A percentile compares a stretch with the other conserved stretches of the same genome.
These are phyloP conservation scores for Triplophysa siluroides DNA, from an alignment of 2,113 vertebrate genomes.

Conservation along the genomic window DNA sequence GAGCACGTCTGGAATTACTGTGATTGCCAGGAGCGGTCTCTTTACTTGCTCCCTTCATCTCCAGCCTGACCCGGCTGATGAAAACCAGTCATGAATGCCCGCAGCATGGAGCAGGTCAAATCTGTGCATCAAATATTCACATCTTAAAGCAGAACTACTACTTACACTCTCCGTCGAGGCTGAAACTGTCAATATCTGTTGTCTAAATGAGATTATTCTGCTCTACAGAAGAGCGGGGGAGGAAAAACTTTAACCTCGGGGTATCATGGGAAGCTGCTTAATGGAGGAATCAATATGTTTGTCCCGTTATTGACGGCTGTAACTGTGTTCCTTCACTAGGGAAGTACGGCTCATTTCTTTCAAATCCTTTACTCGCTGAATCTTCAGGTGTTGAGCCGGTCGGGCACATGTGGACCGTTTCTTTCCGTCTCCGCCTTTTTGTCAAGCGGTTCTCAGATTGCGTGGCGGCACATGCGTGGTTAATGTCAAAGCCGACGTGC, in stretches of 20 bases:
- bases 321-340: constrained; percentile 42
- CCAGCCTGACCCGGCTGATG: background rate
- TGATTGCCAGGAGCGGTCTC: constrained; percentile 30
- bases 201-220: constrained; percentile 44
- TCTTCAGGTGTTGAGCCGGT: constrained; percentile 26
- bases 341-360: constrained; percentile 41
- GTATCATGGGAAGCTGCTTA: constrained; percentile 41
- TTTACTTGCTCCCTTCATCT: constrained; percentile 26
- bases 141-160: constrained; percentile 6
- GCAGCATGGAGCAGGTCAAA: background rate
- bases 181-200: constrained; percentile 35
- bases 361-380: constrained; percentile 25
- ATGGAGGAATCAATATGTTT: constrained; percentile 53
- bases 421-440: background rate
- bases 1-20: constrained; percentile 48
- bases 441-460: constrained; percentile 1
- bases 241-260: constrained; percentile 32
- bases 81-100: constrained; percentile 26
- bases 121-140: constrained; percentile 16
- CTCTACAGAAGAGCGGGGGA: constrained; percentile 25
- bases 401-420: constrained; percentile 1
- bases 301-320: constrained; percentile 42
- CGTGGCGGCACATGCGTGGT: background rate
- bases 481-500: constrained; percentile 25
- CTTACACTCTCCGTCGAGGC: constrained; percentile 10